phyloP scores from a whole-genome alignment of 2,797 vertebrate genomes.

The Artibeus jamaicensis region DNA sequence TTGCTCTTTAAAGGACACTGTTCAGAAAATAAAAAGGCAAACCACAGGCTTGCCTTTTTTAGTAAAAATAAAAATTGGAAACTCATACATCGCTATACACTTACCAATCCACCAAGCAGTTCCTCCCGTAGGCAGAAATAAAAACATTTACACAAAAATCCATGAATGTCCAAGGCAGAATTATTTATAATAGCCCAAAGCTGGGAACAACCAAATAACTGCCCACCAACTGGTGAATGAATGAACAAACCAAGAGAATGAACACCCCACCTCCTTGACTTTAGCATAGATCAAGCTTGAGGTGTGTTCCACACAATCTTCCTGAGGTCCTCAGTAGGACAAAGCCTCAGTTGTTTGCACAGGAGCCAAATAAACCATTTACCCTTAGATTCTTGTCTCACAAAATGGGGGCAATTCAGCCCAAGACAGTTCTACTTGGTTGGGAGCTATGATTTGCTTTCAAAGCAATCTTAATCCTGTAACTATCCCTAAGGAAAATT shows the following conservation, averaged over 20 bases:
- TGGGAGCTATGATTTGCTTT: not conserved
- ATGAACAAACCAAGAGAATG: no score
- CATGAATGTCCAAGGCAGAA: not conserved
- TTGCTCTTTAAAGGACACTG: not conserved
- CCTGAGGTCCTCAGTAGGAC: rapidly evolving
- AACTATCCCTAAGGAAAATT: not conserved
- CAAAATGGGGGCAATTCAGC: not conserved
- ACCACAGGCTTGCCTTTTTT: not conserved
- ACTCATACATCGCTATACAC: not conserved
- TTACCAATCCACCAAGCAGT: not conserved
- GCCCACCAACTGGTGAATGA: not conserved
- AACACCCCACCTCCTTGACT: not conserved
- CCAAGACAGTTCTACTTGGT: not conserved
- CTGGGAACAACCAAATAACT: not conserved
- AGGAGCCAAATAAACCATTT: not conserved
- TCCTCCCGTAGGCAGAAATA: not conserved
- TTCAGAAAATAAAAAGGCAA: not conserved
- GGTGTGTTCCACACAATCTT: rapidly evolving
- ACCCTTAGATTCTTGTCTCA: not conserved
- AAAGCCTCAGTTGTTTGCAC: rapidly evolving
- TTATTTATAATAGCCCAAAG: not conserved
- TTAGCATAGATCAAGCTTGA: no score
- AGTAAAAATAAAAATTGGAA: not conserved
- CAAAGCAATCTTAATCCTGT: not conserved
- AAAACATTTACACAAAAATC: not conserved